Conservation (phyloP, 2,888 invertebrate species). For the Erebia epiphron region DNA sequence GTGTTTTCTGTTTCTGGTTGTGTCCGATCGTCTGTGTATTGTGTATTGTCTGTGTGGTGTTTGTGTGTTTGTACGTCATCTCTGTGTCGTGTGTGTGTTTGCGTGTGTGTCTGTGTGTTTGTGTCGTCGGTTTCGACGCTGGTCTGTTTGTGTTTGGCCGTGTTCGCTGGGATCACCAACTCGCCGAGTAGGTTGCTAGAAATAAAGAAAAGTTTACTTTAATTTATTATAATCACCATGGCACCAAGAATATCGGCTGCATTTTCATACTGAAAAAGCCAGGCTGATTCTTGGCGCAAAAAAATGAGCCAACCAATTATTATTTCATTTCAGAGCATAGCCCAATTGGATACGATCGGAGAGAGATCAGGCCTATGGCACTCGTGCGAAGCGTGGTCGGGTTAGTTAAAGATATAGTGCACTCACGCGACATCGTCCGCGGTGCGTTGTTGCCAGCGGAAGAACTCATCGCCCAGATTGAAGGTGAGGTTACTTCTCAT, state of each 20-base stretch:
- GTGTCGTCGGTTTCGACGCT: neutral
- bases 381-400: too few relatives aligned
- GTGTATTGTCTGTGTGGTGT: neutral
- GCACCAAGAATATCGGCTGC: too few relatives aligned
- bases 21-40: too few relatives aligned
- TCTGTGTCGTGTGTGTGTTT: neutral
- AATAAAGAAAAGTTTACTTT: conserved; percentile 2
- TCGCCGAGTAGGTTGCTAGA: conserved; percentile 42
- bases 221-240: neutral
- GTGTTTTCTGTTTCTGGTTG: neutral
- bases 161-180: conserved; percentile 44
- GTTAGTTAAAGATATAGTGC: too few relatives aligned
- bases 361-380: too few relatives aligned
- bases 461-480: conserved; percentile 70
- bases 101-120: neutral
- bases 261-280: too few relatives aligned
- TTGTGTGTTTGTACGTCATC: neutral
- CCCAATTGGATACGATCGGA: too few relatives aligned
- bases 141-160: conserved; percentile 7
- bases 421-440: conserved; percentile 54
- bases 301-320: too few relatives aligned
- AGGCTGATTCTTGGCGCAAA: too few relatives aligned
- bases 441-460: conserved; percentile 49
- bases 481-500: conserved; percentile 72
- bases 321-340: too few relatives aligned